Evolutionary conservation across 2,888 invertebrate species (phyloP), one percentile per base, ranked within the genome.

Genomic region (Microctonus brassicae): DNA sequence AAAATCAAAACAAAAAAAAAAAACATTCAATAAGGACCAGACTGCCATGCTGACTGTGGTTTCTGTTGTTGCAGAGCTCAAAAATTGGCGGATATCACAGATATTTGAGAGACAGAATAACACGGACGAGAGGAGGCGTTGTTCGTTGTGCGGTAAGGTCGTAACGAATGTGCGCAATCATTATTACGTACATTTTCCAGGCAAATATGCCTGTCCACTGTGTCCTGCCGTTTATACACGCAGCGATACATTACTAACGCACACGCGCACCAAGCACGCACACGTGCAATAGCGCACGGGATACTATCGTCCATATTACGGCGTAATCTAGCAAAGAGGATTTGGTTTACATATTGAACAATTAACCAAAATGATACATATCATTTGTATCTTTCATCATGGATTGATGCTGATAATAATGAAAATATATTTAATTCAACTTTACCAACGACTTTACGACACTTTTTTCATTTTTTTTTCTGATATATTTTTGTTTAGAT

Each of bases 131-230:
- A 86, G 90, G 84, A 88, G 90, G 83, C 87, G 90, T 80, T 91
- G 91, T 86, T 89, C 90, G 79, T 87, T 90, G 83, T 91, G 91
- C 87, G 90, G 91, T 80, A 91, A 91, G 88, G 89, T 90, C 82
- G 91, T 91, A 79, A 90, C 90, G 87, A 90, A 91, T 86, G 90
- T 90, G 74, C 88, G 91, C 79, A 91, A 91, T 86, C 91, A 91
- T 84, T 91, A 90, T 87, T 90, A 90, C 85, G 91, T 91, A 77
- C 90, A 91, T 85, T 90, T 90, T 82, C 90, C 90, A 76, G 91
- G 90, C 77, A 90, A 90, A 80, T 90, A 90, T 82, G 89, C 90
- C 79, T 90, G 91, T 84, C 85, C 89, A 76, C 88, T 90, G 82
- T 91, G 91, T 84, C 90, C 90, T 71, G 90, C 90, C 73, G 90